phyloP scores from a whole-genome alignment of 2,113 vertebrate genomes.

The Bungarus multicinctus region DNA sequence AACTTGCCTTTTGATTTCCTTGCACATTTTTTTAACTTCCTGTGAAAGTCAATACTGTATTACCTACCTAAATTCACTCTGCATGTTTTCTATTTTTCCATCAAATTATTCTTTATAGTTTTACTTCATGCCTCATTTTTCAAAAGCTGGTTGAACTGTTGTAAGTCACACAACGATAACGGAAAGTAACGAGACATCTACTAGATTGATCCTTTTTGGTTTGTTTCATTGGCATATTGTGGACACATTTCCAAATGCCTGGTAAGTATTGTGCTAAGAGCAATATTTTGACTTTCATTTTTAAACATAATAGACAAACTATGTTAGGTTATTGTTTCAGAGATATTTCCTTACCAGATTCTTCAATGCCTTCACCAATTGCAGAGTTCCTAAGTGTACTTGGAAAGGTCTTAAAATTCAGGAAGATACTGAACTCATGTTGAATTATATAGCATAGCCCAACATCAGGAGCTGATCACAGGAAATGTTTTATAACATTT shows the following conservation, averaged over 20 bases:
- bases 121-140: slow-evolving; percentile 3
- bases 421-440: not conserved
- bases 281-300: not conserved
- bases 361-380: not conserved
- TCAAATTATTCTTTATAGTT: slow-evolving; percentile 13
- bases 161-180: not conserved
- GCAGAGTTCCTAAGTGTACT: not conserved
- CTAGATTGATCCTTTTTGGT: not conserved
- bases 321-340: not conserved
- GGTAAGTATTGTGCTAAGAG: not conserved
- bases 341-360: not conserved
- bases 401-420: not conserved
- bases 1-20: not conserved
- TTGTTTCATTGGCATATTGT: not conserved
- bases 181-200: not conserved
- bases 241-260: not conserved
- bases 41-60: slow-evolving; percentile 15
- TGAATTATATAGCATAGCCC: not conserved
- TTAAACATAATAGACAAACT: not conserved
- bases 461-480: not conserved
- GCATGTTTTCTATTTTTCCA: slow-evolving; percentile 16
- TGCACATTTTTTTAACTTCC: slow-evolving; percentile 11
- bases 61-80: slow-evolving; percentile 14
- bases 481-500: not conserved
- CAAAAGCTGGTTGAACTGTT: not conserved